phyloP scores from a whole-genome alignment of 1,140 invertebrate genomes.

The Heliconius congener region DNA sequence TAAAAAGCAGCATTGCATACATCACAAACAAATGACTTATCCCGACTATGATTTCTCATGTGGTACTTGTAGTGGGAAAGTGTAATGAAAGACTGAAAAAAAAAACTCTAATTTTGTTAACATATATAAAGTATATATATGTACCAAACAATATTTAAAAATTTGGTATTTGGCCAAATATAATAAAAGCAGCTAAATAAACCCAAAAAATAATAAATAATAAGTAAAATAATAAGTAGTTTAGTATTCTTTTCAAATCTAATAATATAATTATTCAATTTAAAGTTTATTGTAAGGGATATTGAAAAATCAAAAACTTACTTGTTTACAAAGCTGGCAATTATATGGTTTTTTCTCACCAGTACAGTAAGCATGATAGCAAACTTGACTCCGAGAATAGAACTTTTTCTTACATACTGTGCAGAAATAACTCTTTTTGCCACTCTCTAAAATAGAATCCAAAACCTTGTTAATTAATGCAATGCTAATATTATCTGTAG shows the following conservation, averaged over 20 bases:
- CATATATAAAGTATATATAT: no score
- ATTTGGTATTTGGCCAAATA: no score
- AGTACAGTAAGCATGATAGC: slow-evolving; percentile 80
- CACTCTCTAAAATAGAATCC: slow-evolving; percentile 51
- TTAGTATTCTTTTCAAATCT: no score
- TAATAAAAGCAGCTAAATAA: no score
- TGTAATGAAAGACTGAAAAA: slow-evolving; percentile 61
- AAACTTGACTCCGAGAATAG: slow-evolving; percentile 79
- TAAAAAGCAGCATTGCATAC: slow-evolving; percentile 77
- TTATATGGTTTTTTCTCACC: slow-evolving; percentile 70
- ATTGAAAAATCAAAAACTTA: slow-evolving; percentile 23
- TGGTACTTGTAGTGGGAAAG: slow-evolving; percentile 74
- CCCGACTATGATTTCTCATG: slow-evolving; percentile 78
- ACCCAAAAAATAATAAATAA: no score
- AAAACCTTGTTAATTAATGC: background rate
- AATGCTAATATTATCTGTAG: no score
- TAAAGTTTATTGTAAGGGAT: no score
- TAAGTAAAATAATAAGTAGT: no score
- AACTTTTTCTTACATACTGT: slow-evolving; percentile 81
- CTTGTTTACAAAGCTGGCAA: slow-evolving; percentile 68
- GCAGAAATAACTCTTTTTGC: slow-evolving; percentile 71
- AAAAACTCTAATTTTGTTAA: background rate
- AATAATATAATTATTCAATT: no score
- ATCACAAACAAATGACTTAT: slow-evolving; percentile 78
- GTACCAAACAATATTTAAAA: no score